phyloP scores from a whole-genome alignment of 2,113 vertebrate genomes.

The Vicugna pacos region DNA sequence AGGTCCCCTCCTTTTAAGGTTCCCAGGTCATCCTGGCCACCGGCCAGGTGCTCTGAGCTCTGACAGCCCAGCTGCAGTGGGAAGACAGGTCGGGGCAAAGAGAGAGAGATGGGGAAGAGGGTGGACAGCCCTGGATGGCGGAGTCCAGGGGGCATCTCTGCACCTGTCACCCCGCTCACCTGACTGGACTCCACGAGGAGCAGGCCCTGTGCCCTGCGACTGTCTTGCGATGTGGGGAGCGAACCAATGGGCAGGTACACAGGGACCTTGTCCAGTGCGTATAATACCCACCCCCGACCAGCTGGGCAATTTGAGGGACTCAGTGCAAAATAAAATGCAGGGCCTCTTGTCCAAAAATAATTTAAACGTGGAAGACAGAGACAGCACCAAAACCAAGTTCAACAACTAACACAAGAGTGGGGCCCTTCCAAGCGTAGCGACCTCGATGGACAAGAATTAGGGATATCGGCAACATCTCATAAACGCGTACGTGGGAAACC shows the following conservation, averaged over 20 bases:
- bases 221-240: background rate
- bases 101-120: background rate
- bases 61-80: background rate
- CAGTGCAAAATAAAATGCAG: background rate
- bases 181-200: no score
- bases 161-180: background rate
- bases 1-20: background rate
- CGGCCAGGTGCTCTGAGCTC: background rate
- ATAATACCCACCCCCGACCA: background rate
- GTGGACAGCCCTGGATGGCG: accelerated
- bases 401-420: background rate
- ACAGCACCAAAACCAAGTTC: background rate
- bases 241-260: background rate
- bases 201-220: background rate
- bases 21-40: background rate
- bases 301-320: background rate
- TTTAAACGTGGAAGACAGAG: background rate
- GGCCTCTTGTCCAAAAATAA: background rate
- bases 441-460: background rate
- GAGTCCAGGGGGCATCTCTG: background rate
- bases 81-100: background rate
- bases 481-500: background rate
- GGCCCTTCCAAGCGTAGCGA: background rate
- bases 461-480: background rate
- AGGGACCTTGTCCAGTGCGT: background rate